Evolutionary conservation across 2,888 invertebrate genomes (phyloP), one percentile per base, ranked within the genome.

Genomic region (Alcis repandata): DNA sequence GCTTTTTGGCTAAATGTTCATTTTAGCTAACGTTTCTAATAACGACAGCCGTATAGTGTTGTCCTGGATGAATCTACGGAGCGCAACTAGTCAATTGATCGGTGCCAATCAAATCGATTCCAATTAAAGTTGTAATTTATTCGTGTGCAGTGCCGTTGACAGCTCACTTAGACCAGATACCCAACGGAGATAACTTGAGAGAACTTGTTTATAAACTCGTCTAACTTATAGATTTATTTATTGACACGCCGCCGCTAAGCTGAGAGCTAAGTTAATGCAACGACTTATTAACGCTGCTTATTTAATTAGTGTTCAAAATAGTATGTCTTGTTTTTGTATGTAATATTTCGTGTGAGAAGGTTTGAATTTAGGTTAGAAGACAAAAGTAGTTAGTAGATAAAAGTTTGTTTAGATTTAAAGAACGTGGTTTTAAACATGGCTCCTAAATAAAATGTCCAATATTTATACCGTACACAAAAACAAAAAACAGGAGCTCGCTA

Each of bases 81-180:
- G 15, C 40, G 40, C 15, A n/a, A 43, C 15, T 46, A 61, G 27
- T 38, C 45, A 20, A 33, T n/a, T 38, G 17, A 45, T 63, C 19
- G 49, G 43, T 48, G 65, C 52, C 65, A 66, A 61, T 66, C 65
- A 65, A 61, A 63, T 70, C 40, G 53, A 53, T 62, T 72, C 68
- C 72, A 76, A 76, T 74, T 68, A 73, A 74, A 74, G 67, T 67
- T 71, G 63, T 73, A 76, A 76, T 76, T 74, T 73, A 76, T 76
- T 74, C 74, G 66, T 63, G 65, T 70, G 69, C 72, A 76, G 70
- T 76, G 76, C 48, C 41, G 45, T 27, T 76, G 76, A 74, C 76
- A 75, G 76, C 45, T 69, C 65, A 67, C 64, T 71, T 69, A 62
- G 49, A 62, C 53, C 66, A 58, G 71, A 41, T 60, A 62, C 70